Evolutionary conservation across 2,113 vertebrate species (phyloP).

Genomic region (Furnarius figulus): DNA sequence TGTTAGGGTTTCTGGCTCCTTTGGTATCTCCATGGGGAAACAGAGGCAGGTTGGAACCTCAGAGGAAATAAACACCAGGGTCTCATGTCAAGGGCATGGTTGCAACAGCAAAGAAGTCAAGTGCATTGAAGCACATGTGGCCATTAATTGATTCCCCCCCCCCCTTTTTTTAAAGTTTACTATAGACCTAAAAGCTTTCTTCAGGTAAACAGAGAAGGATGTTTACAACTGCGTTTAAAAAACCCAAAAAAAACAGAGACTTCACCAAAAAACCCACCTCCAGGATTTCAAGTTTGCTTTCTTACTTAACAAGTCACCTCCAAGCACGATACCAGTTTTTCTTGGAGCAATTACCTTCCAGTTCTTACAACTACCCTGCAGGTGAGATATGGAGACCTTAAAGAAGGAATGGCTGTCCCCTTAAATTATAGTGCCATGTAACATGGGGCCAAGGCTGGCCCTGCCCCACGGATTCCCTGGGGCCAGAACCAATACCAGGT

Average conservation of each 20-base stretch:
- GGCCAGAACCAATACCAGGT: background rate
- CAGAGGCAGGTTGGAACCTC: background rate
- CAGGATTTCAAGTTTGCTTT: background rate
- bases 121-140: too few species aligned
- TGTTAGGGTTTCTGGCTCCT: background rate
- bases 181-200: background rate
- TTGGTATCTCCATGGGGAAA: accelerated
- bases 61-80: background rate
- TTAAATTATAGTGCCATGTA: accelerated
- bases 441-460: background rate
- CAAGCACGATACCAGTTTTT: background rate
- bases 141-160: background rate
- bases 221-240: background rate
- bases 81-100: accelerated
- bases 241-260: background rate
- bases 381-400: background rate
- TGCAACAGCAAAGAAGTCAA: background rate
- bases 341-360: background rate
- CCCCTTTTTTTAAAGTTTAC: background rate
- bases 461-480: background rate
- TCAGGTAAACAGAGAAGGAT: background rate
- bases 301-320: background rate
- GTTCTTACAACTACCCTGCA: too few species aligned
- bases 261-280: background rate
- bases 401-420: background rate